Evolutionary conservation across 1,140 invertebrate genomes (phyloP).

Genomic region (Cryptotermes secundus): DNA sequence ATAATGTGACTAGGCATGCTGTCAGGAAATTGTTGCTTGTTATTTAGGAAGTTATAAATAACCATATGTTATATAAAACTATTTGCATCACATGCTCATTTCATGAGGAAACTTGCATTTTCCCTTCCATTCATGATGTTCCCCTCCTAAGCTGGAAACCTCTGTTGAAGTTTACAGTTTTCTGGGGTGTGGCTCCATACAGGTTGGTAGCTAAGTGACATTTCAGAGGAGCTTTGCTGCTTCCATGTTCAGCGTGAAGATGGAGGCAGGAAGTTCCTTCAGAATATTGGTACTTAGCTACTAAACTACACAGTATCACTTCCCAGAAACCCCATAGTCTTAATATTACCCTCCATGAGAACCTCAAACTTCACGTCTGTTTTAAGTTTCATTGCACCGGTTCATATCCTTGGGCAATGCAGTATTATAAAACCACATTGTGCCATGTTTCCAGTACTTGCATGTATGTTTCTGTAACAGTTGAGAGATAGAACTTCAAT

Average conservation of each 20-base stretch:
- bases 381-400: too few relatives aligned
- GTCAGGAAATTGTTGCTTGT: background rate
- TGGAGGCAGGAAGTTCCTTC: too few relatives aligned
- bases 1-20: background rate
- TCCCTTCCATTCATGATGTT: background rate
- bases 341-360: too few relatives aligned
- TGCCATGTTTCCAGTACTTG: conserved; percentile 12
- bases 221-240: too few relatives aligned
- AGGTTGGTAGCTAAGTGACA: too few relatives aligned
- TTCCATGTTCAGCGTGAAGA: too few relatives aligned
- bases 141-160: background rate
- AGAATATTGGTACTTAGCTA: too few relatives aligned
- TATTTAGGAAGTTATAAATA: background rate
- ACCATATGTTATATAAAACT: background rate
- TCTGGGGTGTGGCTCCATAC: too few relatives aligned
- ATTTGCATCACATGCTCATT: background rate
- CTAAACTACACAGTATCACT: background rate
- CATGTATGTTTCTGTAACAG: background rate
- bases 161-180: background rate
- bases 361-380: too few relatives aligned
- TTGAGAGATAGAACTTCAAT: background rate
- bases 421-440: background rate
- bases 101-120: background rate
- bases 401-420: background rate
- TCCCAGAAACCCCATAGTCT: too few relatives aligned